Evolutionary conservation across 2,888 invertebrate genomes (phyloP).

Genomic region (Cataglyphis albicans): DNA sequence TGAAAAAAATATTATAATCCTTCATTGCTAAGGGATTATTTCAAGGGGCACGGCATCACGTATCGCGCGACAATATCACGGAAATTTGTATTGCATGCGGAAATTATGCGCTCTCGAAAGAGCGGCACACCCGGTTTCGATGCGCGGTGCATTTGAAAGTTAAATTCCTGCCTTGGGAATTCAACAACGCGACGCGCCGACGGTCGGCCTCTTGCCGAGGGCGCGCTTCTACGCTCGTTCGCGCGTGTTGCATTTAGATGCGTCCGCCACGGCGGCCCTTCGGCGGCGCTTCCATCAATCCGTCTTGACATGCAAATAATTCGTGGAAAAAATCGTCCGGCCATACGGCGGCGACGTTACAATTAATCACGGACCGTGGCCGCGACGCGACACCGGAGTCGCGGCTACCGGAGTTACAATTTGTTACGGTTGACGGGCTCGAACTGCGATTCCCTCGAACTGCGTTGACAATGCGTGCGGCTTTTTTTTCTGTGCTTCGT

Average conservation of each 20-base stretch:
- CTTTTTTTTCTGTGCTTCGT: constrained; percentile 63
- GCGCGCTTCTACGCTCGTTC: constrained; percentile 43
- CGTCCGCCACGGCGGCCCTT: constrained; percentile 54
- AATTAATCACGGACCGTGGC: constrained; percentile 82
- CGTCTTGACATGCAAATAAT: constrained; percentile 83
- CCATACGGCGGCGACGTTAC: constrained; percentile 78
- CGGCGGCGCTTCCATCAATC: constrained; percentile 78
- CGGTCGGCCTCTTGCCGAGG: constrained; percentile 14
- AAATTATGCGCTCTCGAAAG: constrained; percentile 73
- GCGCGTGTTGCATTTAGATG: constrained; percentile 61
- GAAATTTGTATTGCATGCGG: constrained; percentile 73
- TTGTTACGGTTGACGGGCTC: constrained; percentile 84
- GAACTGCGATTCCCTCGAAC: constrained; percentile 63
- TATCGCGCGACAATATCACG: constrained; percentile 69
- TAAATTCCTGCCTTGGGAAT: constrained; percentile 80
- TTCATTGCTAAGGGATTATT: not conserved
- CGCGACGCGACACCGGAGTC: constrained; percentile 77
- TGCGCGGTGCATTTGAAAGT: constrained; percentile 80
- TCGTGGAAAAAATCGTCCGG: constrained; percentile 77
- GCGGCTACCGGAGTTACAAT: constrained; percentile 82
- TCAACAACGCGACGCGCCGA: constrained; percentile 60
- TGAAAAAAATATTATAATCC: constrained; percentile 21
- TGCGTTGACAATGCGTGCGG: constrained; percentile 71
- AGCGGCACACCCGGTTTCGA: constrained; percentile 64
- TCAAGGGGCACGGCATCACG: not conserved